These are phyloP conservation scores for Serilophus lunatus DNA, from an alignment of 2,113 vertebrate genomes.

Conservation along the genomic window DNA sequence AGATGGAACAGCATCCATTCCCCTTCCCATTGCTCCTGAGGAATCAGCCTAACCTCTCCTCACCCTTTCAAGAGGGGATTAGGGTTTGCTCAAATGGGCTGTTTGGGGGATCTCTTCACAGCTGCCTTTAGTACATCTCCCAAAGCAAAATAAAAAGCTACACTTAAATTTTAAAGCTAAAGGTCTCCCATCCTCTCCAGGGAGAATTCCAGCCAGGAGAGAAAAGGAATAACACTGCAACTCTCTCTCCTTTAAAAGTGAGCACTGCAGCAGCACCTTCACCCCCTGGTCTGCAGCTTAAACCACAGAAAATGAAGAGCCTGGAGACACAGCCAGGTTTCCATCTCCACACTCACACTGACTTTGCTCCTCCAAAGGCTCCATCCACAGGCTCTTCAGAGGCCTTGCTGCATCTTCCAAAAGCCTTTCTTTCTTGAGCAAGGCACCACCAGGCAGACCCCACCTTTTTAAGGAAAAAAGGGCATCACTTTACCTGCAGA, in stretches of 20 bases:
- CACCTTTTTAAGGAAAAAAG: background rate
- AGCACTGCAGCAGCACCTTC: background rate
- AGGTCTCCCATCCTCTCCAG: background rate
- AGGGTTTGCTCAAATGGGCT: background rate
- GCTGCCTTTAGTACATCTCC: background rate
- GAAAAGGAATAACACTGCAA: background rate
- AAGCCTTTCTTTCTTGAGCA: fast-evolving
- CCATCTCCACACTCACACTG: fast-evolving
- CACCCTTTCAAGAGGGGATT: background rate
- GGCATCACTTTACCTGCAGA: background rate
- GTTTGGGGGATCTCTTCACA: background rate
- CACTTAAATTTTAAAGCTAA: background rate
- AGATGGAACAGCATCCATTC: background rate
- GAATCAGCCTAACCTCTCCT: background rate
- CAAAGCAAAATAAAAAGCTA: background rate
- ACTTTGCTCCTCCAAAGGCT: background rate
- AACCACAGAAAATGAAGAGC: background rate
- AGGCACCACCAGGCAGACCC: background rate
- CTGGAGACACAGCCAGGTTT: background rate
- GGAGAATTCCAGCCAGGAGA: background rate
- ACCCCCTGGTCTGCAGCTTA: background rate
- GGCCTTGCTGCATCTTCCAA: background rate
- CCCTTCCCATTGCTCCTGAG: background rate
- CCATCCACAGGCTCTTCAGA: background rate
- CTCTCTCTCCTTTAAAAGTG: background rate